phyloP scores from a whole-genome alignment of 2,888 invertebrate genomes.

The Lepidocyrtoides sp. region DNA sequence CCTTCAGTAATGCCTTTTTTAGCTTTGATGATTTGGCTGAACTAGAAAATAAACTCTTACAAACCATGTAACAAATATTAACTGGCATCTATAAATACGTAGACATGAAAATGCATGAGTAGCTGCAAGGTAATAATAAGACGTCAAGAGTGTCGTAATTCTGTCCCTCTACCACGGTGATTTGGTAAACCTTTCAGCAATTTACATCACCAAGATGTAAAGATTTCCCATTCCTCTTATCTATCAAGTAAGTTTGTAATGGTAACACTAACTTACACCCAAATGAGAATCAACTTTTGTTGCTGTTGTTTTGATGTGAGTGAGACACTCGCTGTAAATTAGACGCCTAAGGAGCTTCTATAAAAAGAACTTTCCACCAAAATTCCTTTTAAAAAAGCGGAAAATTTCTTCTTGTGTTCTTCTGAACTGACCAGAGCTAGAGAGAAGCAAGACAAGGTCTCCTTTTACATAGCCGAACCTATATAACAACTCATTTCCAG shows the following conservation, averaged over 20 bases:
- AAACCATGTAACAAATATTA: not conserved
- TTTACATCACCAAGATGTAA: conserved; percentile 29
- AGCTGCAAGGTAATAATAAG: conserved; percentile 51
- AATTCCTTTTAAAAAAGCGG: conserved; percentile 23
- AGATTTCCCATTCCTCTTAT: not conserved
- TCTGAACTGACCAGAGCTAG: not conserved
- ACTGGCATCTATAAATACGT: not conserved
- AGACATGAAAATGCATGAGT: not conserved
- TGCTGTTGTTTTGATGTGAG: not conserved
- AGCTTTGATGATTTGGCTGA: not conserved
- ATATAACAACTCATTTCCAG: conserved; percentile 46
- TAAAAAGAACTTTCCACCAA: conserved; percentile 14
- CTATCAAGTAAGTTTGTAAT: not conserved
- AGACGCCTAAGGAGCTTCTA: conserved; percentile 67
- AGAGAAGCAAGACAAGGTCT: conserved; percentile 15
- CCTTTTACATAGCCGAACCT: not conserved
- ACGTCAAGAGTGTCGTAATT: conserved; percentile 58
- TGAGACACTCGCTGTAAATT: conserved; percentile 52
- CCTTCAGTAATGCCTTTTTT: conserved; percentile 20
- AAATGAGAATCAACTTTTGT: not conserved
- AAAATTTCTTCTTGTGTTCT: conserved; percentile 26
- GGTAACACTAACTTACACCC: not conserved
- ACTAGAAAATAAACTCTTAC: not conserved
- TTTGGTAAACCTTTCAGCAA: conserved; percentile 55
- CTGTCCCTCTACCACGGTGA: conserved; percentile 21